A percentile compares a stretch with the other conserved stretches of the same genome.
Evolutionary conservation across 2,888 invertebrate species (phyloP).

Genomic region (Hermaeophaga mercurialis): DNA sequence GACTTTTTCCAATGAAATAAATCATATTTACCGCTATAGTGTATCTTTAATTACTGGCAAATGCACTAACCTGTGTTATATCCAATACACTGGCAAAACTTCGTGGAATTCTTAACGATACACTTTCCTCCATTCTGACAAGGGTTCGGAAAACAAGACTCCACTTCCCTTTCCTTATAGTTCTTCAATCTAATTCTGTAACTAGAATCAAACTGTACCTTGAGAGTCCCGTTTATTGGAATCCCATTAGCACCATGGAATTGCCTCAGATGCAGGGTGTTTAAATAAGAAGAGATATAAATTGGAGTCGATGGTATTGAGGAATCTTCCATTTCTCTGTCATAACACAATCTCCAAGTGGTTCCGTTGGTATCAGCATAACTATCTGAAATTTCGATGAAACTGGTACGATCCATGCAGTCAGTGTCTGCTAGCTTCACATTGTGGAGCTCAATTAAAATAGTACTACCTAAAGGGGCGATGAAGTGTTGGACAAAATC

Average conservation of each 20-base stretch:
- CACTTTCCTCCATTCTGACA: conserved; percentile 75
- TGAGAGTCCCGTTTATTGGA: conserved; percentile 66
- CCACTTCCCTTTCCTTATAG: conserved; percentile 62
- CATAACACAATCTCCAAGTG: conserved; percentile 69
- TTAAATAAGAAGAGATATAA: conserved; percentile 71
- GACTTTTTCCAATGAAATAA: no score
- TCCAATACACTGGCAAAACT: conserved; percentile 71
- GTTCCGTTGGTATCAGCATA: conserved; percentile 75
- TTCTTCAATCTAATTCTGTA: conserved; percentile 65
- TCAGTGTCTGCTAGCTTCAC: conserved; percentile 58
- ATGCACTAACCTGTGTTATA: conserved; percentile 73
- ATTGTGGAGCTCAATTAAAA: conserved; percentile 60
- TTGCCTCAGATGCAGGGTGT: conserved; percentile 68
- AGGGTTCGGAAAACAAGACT: conserved; percentile 75
- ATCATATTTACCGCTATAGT: no score
- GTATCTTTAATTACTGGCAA: no score
- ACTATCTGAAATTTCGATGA: conserved; percentile 63
- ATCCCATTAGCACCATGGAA: conserved; percentile 57
- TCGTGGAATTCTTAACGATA: conserved; percentile 62
- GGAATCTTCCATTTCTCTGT: conserved; percentile 49
- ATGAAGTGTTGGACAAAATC: conserved; percentile 64
- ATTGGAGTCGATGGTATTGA: conserved; percentile 55
- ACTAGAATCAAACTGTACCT: conserved; percentile 67
- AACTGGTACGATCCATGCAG: conserved; percentile 43
- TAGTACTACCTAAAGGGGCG: conserved; percentile 62